phyloP scores from a whole-genome alignment of 2,797 vertebrate genomes.

The Botia kubotai region DNA sequence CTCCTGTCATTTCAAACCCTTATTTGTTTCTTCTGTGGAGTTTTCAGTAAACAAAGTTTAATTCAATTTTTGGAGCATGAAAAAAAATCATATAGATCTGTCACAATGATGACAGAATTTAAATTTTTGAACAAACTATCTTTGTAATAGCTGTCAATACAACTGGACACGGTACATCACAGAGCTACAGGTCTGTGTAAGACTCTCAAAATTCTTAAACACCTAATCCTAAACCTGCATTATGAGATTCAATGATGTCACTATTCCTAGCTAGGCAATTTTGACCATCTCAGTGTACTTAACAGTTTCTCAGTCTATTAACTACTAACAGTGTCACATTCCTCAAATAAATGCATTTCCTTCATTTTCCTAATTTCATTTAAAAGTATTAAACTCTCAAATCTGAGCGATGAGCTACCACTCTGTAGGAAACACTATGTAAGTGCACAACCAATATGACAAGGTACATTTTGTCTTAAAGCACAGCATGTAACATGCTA shows the following conservation, averaged over 20 bases:
- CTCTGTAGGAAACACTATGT: conserved; percentile 12
- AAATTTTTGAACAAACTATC: background rate
- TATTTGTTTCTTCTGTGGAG: no score
- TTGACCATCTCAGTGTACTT: background rate
- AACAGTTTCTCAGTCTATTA: conserved; percentile 2
- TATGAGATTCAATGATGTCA: conserved; percentile 9
- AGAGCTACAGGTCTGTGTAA: conserved; percentile 13
- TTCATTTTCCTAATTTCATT: background rate
- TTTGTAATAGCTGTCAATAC: background rate
- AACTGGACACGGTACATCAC: background rate
- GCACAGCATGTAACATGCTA: conserved; percentile 26
- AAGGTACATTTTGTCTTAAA: conserved; percentile 19
- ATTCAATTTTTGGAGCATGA: background rate
- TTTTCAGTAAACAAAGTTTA: no score
- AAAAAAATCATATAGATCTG: background rate
- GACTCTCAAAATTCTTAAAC: background rate
- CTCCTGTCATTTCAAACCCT: no score
- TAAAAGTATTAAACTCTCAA: background rate
- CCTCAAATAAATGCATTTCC: background rate
- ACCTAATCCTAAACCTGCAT: background rate
- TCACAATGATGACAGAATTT: background rate
- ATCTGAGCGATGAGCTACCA: background rate
- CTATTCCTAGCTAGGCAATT: conserved; percentile 16
- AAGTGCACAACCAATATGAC: conserved; percentile 40
- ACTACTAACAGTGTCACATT: background rate